A percentile compares a stretch with the other conserved stretches of the same genome.
Conservation (phyloP, 2,113 vertebrate species). For the Melanerpes formicivorus region DNA sequence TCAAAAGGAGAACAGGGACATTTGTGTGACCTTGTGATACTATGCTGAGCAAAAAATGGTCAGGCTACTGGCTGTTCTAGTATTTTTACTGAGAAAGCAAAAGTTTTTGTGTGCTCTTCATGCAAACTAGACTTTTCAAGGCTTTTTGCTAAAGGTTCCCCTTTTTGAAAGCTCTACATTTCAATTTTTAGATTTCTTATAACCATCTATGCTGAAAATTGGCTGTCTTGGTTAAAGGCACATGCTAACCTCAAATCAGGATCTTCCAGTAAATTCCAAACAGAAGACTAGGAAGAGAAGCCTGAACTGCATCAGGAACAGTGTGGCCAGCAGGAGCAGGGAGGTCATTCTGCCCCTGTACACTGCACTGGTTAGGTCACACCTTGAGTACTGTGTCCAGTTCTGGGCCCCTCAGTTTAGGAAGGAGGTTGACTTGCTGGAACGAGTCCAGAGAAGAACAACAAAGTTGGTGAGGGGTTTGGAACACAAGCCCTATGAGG, state of each 20-base stretch:
- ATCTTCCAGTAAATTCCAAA: neutral
- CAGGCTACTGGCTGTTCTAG: neutral
- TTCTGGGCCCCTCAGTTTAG: too few species aligned
- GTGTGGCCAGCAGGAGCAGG: too few species aligned
- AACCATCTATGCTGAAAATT: neutral
- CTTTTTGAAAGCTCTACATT: neutral
- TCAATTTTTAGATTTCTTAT: neutral
- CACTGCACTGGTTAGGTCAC: too few species aligned
- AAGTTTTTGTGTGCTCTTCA: neutral
- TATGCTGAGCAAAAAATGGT: neutral
- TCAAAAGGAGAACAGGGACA: neutral
- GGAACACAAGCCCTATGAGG: too few species aligned
- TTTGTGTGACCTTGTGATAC: neutral
- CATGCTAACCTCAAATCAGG: neutral
- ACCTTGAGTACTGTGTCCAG: too few species aligned
- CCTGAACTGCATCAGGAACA: neutral
- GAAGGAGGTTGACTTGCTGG: too few species aligned
- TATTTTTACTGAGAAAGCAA: neutral
- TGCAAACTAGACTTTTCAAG: neutral
- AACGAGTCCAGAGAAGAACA: too few species aligned
- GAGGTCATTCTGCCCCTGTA: too few species aligned
- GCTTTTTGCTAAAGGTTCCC: neutral
- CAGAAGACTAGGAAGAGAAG: neutral
- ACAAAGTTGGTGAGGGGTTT: too few species aligned
- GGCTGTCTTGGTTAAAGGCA: neutral